Evolutionary conservation across 2,888 invertebrate species (phyloP).

Genomic region (Acheta domesticus): DNA sequence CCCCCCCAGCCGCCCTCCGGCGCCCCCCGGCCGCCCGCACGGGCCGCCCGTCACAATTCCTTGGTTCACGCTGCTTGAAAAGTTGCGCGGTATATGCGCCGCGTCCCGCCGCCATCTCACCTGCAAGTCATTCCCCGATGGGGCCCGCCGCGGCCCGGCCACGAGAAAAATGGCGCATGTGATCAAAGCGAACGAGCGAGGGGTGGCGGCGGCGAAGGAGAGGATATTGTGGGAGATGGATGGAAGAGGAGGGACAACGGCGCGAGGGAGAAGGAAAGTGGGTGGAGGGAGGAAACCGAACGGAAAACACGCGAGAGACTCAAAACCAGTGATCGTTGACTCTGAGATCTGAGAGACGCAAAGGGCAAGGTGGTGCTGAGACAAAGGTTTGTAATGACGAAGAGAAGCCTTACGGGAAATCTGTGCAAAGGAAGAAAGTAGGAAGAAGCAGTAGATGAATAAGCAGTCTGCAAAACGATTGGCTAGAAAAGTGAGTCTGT

Average conservation of each 20-base stretch:
- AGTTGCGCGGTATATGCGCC: not conserved
- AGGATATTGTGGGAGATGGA: too few species aligned
- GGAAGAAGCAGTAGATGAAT: not conserved
- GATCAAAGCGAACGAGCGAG: not conserved
- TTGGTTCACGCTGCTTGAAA: not conserved
- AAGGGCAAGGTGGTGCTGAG: too few species aligned
- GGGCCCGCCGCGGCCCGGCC: not conserved
- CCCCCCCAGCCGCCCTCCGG: not conserved
- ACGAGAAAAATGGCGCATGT: not conserved
- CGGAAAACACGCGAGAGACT: too few species aligned
- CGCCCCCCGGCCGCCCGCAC: not conserved
- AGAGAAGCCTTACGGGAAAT: too few species aligned
- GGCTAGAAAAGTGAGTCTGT: not conserved
- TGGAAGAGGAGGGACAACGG: too few species aligned
- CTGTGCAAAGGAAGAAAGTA: too few species aligned
- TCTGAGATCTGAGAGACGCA: too few species aligned
- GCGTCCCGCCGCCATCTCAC: not conserved
- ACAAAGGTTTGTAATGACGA: too few species aligned
- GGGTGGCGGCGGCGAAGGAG: too few species aligned
- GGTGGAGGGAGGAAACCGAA: too few species aligned
- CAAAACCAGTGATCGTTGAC: too few species aligned
- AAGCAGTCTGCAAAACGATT: not conserved
- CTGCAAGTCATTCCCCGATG: not conserved
- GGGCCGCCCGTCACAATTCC: not conserved
- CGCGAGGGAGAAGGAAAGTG: too few species aligned